Evolutionary conservation across 2,113 vertebrate genomes (phyloP).

Genomic region (Carassius auratus): DNA sequence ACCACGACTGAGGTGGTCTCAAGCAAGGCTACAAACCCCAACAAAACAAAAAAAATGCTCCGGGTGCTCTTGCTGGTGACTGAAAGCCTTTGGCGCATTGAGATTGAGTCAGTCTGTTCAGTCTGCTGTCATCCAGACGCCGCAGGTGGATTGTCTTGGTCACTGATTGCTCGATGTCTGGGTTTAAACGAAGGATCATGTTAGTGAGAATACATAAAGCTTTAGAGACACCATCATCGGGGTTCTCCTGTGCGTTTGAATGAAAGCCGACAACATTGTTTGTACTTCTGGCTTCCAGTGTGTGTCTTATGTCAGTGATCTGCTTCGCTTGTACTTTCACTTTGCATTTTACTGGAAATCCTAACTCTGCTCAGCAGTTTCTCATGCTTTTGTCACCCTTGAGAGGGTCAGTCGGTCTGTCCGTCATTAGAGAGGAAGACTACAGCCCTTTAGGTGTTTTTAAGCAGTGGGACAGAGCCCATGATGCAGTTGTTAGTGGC

Average conservation of each 20-base stretch:
- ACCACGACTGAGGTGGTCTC: too few species aligned
- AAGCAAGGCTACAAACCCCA: too few species aligned
- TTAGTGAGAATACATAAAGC: not conserved
- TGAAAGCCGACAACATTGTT: not conserved
- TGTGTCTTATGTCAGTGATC: not conserved
- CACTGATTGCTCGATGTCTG: not conserved
- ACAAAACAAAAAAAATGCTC: too few species aligned
- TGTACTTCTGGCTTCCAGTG: not conserved
- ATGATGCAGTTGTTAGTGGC: not conserved
- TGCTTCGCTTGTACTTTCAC: conserved; percentile 6
- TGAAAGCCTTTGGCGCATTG: not conserved
- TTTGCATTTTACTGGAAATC: not conserved
- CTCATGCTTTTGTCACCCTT: not conserved
- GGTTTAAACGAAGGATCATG: not conserved
- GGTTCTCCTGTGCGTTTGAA: not conserved
- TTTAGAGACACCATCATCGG: not conserved
- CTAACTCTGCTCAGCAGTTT: not conserved
- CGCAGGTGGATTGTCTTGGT: not conserved
- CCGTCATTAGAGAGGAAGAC: not conserved
- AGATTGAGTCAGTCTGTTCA: not conserved
- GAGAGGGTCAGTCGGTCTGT: not conserved
- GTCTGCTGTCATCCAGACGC: not conserved
- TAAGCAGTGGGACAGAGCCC: not conserved
- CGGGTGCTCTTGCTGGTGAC: not conserved
- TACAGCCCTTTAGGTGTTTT: not conserved